These are phyloP conservation scores for Mus pahari DNA, from an alignment of 2,113 vertebrate species.

Conservation along the genomic window DNA sequence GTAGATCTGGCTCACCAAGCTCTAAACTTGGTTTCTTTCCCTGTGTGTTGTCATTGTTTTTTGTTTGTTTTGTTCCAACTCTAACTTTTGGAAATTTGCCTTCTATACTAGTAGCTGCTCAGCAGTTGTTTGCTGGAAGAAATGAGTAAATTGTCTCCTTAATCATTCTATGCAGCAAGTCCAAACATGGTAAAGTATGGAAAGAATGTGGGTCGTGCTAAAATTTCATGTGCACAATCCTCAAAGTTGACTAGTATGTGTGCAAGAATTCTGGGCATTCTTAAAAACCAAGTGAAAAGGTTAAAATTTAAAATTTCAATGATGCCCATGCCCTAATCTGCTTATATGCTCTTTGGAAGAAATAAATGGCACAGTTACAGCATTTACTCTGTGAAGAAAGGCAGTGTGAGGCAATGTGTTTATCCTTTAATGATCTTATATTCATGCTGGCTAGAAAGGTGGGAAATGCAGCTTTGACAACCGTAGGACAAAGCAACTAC, in stretches of 20 bases:
- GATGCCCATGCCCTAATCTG: not conserved
- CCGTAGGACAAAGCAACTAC: not conserved
- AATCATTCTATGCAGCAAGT: conserved; percentile 10
- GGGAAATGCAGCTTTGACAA: not conserved
- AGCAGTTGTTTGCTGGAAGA: not conserved
- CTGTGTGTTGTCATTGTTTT: not conserved
- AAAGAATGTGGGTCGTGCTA: not conserved
- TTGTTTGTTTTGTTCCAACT: not conserved
- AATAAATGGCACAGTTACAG: not conserved
- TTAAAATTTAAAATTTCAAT: conserved; percentile 29
- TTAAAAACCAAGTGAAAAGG: not conserved
- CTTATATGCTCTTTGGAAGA: conserved; percentile 49
- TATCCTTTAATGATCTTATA: not conserved
- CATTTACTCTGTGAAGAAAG: not conserved
- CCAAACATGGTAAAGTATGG: conserved; percentile 32
- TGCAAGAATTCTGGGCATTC: conserved; percentile 38
- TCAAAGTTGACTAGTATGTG: not conserved
- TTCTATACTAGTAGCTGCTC: not conserved
- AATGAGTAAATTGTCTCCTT: conserved; percentile 34
- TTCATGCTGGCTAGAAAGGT: conserved; percentile 2
- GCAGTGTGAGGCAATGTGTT: not conserved
- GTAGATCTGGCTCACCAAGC: conserved; percentile 29
- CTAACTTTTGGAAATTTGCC: conserved; percentile 32
- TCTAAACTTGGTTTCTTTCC: not conserved
- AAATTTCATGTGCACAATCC: not conserved